phyloP scores from a whole-genome alignment of 1,140 invertebrate genomes.

The Drosophila tani region DNA sequence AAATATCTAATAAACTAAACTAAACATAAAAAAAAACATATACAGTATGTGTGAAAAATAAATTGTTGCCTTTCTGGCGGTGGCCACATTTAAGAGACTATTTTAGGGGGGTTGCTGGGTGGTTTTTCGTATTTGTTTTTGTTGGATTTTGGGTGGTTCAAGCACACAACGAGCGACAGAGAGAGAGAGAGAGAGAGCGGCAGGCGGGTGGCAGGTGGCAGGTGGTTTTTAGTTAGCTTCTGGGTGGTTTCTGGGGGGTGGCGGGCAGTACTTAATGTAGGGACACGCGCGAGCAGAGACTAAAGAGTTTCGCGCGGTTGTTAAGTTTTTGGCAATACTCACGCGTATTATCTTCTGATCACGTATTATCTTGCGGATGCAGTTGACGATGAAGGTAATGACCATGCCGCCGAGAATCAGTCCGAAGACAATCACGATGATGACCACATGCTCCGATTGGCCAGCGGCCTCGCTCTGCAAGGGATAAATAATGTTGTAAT shows the following conservation, averaged over 20 bases:
- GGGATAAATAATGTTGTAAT: background rate
- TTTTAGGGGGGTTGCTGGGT: slow-evolving; percentile 13
- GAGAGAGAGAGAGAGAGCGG: slow-evolving; percentile 35
- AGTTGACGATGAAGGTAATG: slow-evolving; percentile 94
- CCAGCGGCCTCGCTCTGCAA: slow-evolving; percentile 54
- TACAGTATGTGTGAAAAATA: slow-evolving; percentile 21
- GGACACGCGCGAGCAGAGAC: slow-evolving; percentile 31
- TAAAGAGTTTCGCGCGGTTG: slow-evolving; percentile 7
- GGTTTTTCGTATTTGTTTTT: background rate
- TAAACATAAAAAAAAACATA: slow-evolving; percentile 11
- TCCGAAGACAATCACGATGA: slow-evolving; percentile 95
- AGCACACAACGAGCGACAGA: slow-evolving; percentile 61
- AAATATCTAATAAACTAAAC: slow-evolving; percentile 22
- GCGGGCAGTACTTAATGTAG: slow-evolving; percentile 16
- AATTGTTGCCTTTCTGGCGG: slow-evolving; percentile 36
- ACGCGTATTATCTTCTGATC: slow-evolving; percentile 94
- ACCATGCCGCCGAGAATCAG: slow-evolving; percentile 94
- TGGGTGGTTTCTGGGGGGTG: slow-evolving; percentile 7
- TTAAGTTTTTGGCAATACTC: slow-evolving; percentile 66
- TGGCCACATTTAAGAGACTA: slow-evolving; percentile 42
- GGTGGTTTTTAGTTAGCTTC: slow-evolving; percentile 20
- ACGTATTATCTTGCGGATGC: slow-evolving; percentile 92
- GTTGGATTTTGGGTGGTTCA: slow-evolving; percentile 25
- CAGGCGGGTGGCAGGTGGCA: slow-evolving; percentile 26
- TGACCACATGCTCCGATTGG: slow-evolving; percentile 90